Evolutionary conservation across 2,888 invertebrate species (phyloP), one percentile per base, ranked within the genome.

Genomic region (Drosophila picticornis): DNA sequence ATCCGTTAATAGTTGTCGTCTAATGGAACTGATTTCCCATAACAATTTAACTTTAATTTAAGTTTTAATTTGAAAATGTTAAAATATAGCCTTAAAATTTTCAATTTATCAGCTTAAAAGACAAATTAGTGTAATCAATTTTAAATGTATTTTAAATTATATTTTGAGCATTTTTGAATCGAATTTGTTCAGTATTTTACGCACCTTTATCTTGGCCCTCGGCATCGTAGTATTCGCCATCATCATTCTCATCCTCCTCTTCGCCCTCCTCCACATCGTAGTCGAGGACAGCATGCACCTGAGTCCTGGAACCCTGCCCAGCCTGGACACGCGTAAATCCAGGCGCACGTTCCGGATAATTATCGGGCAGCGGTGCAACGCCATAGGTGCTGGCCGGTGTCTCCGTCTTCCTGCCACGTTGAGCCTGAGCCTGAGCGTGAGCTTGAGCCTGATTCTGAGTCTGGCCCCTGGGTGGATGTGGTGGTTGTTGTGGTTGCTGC

Each of bases 271-370:
- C 94, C 25, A 91, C 91, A 74, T 93, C 93, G 60, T 93, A 93
- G 69, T 93, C 93, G 46, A 93, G 84, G 7, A 93, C 93, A 6
- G 93, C 93, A 75, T 93, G 93, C 52, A 93, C 93, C 66, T 93
- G 93, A 72, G 94, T 85, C 94, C 95, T 70, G 93, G 94, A 90
- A 2, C 94, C 94, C 29, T 94, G 93, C 2, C 94, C 94, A 2
- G 94, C 94, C 74, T 95, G 95, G 51, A 96, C 96, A 85, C 95
- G 95, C 19, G 96, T 96, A 90, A 95, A 96, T 7, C 95, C 95
- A 4, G 95, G 95, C 38, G 95, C 95, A 74, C 95, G 94, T 64
- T 94, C 94, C 1, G 94, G 94, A 75, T 94, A 94, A 25, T 89
- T 89, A 13, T 61, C 83, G 25, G 75, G 80, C 62, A 63, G 80